phyloP scores from a whole-genome alignment of 2,113 vertebrate species.

The Raja brachyura region DNA sequence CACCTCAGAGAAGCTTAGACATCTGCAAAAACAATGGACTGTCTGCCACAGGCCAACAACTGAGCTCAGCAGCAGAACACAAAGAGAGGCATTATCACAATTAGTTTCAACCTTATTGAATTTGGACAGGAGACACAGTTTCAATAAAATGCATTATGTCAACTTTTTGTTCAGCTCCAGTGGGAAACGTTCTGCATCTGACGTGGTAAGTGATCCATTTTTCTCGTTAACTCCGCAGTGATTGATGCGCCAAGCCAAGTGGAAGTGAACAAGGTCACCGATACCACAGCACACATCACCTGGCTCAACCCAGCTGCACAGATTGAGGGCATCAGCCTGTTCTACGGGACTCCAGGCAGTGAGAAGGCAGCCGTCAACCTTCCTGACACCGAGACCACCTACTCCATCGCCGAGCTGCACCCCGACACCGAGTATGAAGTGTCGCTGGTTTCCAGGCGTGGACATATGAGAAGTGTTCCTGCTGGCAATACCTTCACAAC shows the following conservation, averaged over 20 bases:
- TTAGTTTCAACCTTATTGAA: neutral
- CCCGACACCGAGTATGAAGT: conserved; percentile 87
- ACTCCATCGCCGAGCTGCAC: conserved; percentile 72
- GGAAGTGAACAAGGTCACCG: conserved; percentile 81
- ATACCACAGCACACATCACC: conserved; percentile 80
- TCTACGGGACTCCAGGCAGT: conserved; percentile 66
- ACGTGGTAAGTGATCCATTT: neutral
- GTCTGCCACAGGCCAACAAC: too few relatives aligned
- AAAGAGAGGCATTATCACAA: too few relatives aligned
- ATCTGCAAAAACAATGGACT: too few relatives aligned
- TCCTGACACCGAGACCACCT: conserved; percentile 74
- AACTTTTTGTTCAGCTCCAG: too few relatives aligned
- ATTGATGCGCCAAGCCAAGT: conserved; percentile 84
- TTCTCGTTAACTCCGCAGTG: conserved; percentile 50
- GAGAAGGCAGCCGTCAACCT: conserved; percentile 72
- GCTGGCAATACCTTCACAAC: conserved; percentile 76
- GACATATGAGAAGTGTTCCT: conserved; percentile 69
- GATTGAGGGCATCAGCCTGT: conserved; percentile 73
- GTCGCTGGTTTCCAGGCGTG: conserved; percentile 66
- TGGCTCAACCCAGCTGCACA: conserved; percentile 86
- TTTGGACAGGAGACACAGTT: neutral
- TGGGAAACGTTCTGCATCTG: neutral
- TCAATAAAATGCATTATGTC: neutral
- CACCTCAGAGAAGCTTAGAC: too few relatives aligned
- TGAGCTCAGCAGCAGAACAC: too few relatives aligned